Evolutionary conservation across 2,113 vertebrate species (phyloP), one percentile per base, ranked within the genome.

Genomic region (Cyphomyrus plagiostoma): DNA sequence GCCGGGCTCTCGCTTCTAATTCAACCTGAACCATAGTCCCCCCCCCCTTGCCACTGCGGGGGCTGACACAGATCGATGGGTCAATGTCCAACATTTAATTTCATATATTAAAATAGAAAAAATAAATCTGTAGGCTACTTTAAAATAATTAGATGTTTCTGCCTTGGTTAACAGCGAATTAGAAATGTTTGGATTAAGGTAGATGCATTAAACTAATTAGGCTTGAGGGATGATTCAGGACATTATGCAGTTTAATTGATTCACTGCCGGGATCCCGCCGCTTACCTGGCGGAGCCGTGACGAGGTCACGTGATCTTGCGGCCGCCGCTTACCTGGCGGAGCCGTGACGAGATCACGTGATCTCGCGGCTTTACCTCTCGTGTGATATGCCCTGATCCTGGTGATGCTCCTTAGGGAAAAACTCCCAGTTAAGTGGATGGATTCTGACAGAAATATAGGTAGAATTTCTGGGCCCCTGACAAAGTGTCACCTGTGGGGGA

Each of bases 161-260:
- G 74, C 74, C 74, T 80, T 80, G 74, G 74, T 80, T 80, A 80
- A 19, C 35, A 42, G 35, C 74, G 30, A 80, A 80, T 80, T 80
- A 35, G 35, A 80, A 80, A 39, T 35, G 74, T 80, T 80, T 80
- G 74, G 74, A 80, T 80, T 80, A 80, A 80, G 74, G 74, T 80
- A 42, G 74, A 42, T 80, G 74, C 74, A 80, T 80, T 80, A 80
- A 80, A 80, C 74, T 80, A 80, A 80, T 80, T 80, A 80, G 35
- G 74, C 74, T 80, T 80, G 74, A 80, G 74, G 74, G 74, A 80
- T 80, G 74, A 80, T 42, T 80, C 74, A 80, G 74, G 35, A 80
- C 74, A 80, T 80, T 80, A 80, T 80, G 30, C 74, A 80, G 74
- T 80, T 80, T 80, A 80, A 80, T 80, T 80, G 74, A 80, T 80